Base-by-base conservation (phyloP, 1,140 invertebrate species). In the Oreohelix idahoensis region DNA sequence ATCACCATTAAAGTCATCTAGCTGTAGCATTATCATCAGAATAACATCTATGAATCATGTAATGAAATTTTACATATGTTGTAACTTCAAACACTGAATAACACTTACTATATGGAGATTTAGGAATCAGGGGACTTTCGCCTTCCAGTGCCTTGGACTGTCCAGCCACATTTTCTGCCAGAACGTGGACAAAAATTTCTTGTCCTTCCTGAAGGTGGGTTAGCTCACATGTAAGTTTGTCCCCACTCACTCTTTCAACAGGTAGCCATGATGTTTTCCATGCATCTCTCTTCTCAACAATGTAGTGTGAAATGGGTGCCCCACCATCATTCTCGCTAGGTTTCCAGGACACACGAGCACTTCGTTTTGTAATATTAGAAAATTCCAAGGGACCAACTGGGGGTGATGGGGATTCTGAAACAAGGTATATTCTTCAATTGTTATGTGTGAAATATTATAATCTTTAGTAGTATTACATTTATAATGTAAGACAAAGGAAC, bases 31-130 rank as follows among this genome's bases (percentile, higher is more conserved):
- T n/a, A n/a, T n/a, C n/a, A n/a, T n/a, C n/a, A n/a, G n/a, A n/a
- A n/a, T n/a, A n/a, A n/a, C n/a, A n/a, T n/a, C n/a, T n/a, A 49
- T 49, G 45, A 11, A 49, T 8, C 45, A 49, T 49, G 45, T 49
- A 49, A 49, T 49, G 8, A 49, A 11, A 11, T 17, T 11, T 49
- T 49, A 8, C 8, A 11, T 49, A 8, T 11, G 8, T 49, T 17
- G 17, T 17, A 49, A 49, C 17, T 49, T 49, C 45, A 49, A 17
- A 49, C 8, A 49, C 45, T 49, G 45, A 58, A 58, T 23, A 39
- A 2, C 96, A 98, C 92, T 96, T 96, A 85, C 95, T 96, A 92
- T 96, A 99, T 45, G 98, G 98, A 95, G 99, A 98, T 92, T 98
- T 98, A 32, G 97, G 97, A 1, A 97, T 97, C 79, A 99, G 96